Conservation (phyloP, 2,797 vertebrate genomes). For the Bufotes viridis region DNA sequence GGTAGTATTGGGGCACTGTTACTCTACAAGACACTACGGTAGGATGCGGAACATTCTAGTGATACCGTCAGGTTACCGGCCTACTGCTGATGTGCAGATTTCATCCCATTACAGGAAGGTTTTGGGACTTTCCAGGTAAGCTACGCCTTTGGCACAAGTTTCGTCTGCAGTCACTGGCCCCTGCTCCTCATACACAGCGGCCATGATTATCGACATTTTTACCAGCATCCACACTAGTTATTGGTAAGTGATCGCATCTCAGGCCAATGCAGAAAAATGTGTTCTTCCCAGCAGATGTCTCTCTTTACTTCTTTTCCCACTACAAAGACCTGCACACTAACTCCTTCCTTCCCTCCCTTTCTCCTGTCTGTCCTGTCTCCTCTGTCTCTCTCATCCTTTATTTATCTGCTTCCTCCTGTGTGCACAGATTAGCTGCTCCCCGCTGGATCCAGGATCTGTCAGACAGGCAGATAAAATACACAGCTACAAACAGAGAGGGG, state of each 20-base stretch:
- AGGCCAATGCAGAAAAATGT: conserved; percentile 31
- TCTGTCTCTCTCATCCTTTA: conserved; percentile 63
- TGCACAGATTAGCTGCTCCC: conserved; percentile 63
- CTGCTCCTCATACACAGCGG: not conserved
- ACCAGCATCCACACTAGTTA: not conserved
- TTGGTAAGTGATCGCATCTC: conserved; percentile 31
- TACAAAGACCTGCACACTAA: conserved; percentile 59
- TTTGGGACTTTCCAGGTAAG: not conserved
- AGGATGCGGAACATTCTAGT: too few relatives aligned
- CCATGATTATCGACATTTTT: not conserved
- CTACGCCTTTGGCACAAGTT: not conserved
- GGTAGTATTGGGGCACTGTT: not conserved
- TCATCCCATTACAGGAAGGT: not conserved
- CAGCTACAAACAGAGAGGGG: conserved; percentile 60
- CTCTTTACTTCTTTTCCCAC: conserved; percentile 50
- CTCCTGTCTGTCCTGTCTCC: conserved; percentile 60
- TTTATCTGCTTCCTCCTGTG: conserved; percentile 64
- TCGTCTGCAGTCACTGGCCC: not conserved
- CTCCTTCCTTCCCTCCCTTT: conserved; percentile 59
- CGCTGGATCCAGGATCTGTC: conserved; percentile 63
- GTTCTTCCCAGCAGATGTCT: conserved; percentile 57
- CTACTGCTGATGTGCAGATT: not conserved
- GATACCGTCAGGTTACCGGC: not conserved
- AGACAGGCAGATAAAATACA: conserved; percentile 63
- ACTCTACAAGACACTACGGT: too few relatives aligned